A percentile compares a stretch with the other conserved stretches of the same genome.
Evolutionary conservation across 2,888 invertebrate genomes (phyloP).

Genomic region (Heliconius aoede): DNA sequence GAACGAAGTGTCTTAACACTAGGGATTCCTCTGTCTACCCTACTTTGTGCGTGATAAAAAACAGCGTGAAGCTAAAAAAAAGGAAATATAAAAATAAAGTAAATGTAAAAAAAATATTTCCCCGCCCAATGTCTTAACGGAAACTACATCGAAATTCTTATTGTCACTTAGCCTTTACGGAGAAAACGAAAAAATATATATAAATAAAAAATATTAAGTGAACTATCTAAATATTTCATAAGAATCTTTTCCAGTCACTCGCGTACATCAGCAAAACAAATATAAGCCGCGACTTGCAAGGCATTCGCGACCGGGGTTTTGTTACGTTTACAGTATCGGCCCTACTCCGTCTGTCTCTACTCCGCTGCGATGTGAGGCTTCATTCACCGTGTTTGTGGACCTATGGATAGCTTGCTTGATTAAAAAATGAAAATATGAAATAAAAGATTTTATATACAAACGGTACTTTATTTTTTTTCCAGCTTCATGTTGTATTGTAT

Average conservation of each 20-base stretch:
- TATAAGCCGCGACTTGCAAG: conserved; percentile 48
- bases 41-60: background rate
- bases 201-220: too few species aligned
- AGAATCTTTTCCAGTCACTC: background rate
- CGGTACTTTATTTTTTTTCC: too few species aligned
- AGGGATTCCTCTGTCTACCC: background rate
- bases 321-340: conserved; percentile 48
- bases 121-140: too few species aligned
- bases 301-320: conserved; percentile 47
- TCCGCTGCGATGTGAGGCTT: conserved; percentile 25
- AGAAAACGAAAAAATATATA: too few species aligned
- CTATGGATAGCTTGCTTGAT: conserved; percentile 21
- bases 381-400: conserved; percentile 10
- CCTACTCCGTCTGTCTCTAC: conserved; percentile 37
- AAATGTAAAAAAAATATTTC: background rate
- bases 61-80: background rate
- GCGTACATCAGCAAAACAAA: conserved; percentile 42
- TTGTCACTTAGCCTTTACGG: too few species aligned
- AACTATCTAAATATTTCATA: background rate
- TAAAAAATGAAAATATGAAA: background rate
- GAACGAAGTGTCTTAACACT: too few species aligned
- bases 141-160: too few species aligned
- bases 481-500: too few species aligned
- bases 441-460: background rate
- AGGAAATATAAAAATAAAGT: too few species aligned